Evolutionary conservation across 2,888 invertebrate species (phyloP).

Genomic region (Pecten maximus): DNA sequence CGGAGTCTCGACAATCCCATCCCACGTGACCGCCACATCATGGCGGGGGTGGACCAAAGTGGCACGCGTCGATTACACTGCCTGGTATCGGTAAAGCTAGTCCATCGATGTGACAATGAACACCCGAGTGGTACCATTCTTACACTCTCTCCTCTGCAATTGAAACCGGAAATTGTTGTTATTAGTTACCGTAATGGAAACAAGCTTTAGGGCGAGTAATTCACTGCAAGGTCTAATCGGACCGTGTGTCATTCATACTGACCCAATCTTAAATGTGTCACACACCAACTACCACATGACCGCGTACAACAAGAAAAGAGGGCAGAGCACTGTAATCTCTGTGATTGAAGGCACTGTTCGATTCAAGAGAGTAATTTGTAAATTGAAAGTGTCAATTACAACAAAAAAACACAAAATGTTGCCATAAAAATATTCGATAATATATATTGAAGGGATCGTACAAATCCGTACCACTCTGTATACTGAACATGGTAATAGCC

Average conservation of each 20-base stretch:
- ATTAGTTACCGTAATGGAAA: neutral
- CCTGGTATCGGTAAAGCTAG: neutral
- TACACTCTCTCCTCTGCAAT: neutral
- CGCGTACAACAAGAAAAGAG: neutral
- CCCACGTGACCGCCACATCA: neutral
- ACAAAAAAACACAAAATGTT: neutral
- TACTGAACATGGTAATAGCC: too few relatives aligned
- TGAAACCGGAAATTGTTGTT: neutral
- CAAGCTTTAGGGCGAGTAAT: neutral
- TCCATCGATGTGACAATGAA: neutral
- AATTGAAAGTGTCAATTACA: neutral
- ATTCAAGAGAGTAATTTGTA: neutral
- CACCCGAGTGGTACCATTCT: neutral
- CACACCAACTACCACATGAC: neutral
- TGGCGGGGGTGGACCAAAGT: neutral
- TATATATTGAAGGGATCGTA: too few relatives aligned
- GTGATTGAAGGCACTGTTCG: neutral
- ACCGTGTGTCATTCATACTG: neutral
- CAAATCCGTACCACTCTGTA: neutral
- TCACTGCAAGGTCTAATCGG: neutral
- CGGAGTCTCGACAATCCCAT: neutral
- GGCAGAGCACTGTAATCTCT: neutral
- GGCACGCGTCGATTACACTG: neutral
- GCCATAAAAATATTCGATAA: too few relatives aligned
- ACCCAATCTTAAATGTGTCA: neutral